These are phyloP conservation scores for Cheumatopsyche charites DNA, from an alignment of 1,140 invertebrate species.

Conservation along the genomic window DNA sequence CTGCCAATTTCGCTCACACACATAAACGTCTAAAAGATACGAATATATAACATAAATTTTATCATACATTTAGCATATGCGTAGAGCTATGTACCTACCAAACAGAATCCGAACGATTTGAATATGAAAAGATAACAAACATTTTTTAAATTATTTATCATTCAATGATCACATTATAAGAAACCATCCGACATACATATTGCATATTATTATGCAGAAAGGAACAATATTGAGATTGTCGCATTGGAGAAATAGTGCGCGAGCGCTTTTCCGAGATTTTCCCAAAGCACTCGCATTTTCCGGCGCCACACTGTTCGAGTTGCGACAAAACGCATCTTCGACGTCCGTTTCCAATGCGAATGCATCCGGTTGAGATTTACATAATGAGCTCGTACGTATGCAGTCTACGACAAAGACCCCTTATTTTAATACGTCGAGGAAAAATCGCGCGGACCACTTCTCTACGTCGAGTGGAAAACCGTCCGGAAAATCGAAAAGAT, in stretches of 20 bases:
- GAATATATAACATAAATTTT: not conserved
- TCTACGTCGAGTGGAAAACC: not conserved
- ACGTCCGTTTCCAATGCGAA: conserved; percentile 19
- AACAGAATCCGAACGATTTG: too few relatives aligned
- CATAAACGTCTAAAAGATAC: not conserved
- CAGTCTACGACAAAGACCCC: not conserved
- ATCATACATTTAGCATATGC: too few relatives aligned
- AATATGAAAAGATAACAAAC: too few relatives aligned
- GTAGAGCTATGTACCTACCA: too few relatives aligned
- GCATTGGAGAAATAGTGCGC: not conserved
- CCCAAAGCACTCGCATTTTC: not conserved
- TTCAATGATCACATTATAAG: too few relatives aligned
- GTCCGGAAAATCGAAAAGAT: not conserved
- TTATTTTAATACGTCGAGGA: not conserved
- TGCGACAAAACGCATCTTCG: conserved; percentile 46
- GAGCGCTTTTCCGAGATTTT: not conserved
- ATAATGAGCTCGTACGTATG: conserved; percentile 46
- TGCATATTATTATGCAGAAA: not conserved
- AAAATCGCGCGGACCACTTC: not conserved
- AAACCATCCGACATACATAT: too few relatives aligned
- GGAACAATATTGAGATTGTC: not conserved
- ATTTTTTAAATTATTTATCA: too few relatives aligned
- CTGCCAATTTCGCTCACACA: conserved; percentile 8
- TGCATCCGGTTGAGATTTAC: conserved; percentile 34
- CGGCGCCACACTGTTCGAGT: conserved; percentile 9